Evolutionary conservation across 2,888 invertebrate species (phyloP), one percentile per base, ranked within the genome.

Genomic region (Philereme transversata): DNA sequence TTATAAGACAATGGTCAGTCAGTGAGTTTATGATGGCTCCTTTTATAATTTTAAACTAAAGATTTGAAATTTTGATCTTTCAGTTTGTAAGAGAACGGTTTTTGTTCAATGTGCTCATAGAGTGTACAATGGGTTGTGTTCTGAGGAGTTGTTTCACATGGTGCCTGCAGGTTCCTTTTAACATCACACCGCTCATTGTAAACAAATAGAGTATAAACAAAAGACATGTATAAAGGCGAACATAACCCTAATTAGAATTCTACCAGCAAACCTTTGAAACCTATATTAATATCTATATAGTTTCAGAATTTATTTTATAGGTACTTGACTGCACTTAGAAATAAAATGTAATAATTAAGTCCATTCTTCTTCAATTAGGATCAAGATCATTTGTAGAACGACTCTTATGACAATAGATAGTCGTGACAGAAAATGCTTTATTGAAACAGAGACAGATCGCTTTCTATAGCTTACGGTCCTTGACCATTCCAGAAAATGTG

Each of bases 351-450:
- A 67, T 56, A 68, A 70, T 57, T 51, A 65, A 33, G 36, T 57
- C 65, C 62, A 74, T 75, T 77, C 65, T 70, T 72, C 62, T 71
- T 66, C 51, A 82, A 84, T 84, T 82, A 80, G 79, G 84, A 86
- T 85, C 88, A 88, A 88, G 85, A 84, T 83, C 87, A 77, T 77
- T 84, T 58, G 64, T 68, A 78, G 68, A 82, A 80, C 73, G 73
- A 75, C 69, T 71, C 52, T 49, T 67, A 75, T 70, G 65, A 88
- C 86, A 87, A 88, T 80, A 82, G 79, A 64, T 57, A 74, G 78
- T 88, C 83, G 86, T 87, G 89, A 90, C 85, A 87, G 78, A 81
- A 67, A 84, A 79, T 77, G 75, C 69, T 80, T 80, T 82, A 80
- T 84, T 78, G 77, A 79, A 84, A 79, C 69, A 75, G 68, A 79